Conservation (phyloP, 2,797 vertebrate species). For the Danio tinwini region DNA sequence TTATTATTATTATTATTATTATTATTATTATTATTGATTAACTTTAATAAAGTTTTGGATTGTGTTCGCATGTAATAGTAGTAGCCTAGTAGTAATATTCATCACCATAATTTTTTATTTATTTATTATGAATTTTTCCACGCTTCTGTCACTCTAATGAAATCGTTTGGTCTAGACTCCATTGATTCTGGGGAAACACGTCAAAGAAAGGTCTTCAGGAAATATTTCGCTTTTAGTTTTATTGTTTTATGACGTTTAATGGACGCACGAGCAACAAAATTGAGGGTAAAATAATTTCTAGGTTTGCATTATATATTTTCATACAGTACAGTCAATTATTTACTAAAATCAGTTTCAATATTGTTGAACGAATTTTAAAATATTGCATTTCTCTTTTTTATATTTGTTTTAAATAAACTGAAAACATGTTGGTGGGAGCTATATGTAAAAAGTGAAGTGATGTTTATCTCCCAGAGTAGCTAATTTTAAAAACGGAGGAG, state of each 20-base stretch:
- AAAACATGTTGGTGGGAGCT: background rate
- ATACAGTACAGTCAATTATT: background rate
- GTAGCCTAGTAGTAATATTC: too few species aligned
- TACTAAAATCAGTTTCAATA: background rate
- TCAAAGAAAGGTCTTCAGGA: background rate
- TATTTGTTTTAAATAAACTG: background rate
- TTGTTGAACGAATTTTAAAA: background rate
- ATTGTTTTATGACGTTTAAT: background rate
- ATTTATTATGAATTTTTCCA: too few species aligned
- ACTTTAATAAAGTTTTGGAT: too few species aligned
- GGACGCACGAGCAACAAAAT: background rate
- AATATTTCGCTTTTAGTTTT: background rate
- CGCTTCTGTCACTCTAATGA: too few species aligned
- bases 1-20: too few species aligned
- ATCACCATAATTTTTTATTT: too few species aligned
- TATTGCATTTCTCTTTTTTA: background rate
- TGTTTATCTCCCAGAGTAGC: background rate
- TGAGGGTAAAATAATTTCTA: background rate
- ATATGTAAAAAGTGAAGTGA: background rate
- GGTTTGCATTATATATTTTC: background rate
- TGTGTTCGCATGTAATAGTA: too few species aligned
- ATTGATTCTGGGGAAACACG: background rate
- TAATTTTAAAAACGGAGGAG: background rate
- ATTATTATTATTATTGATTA: too few species aligned
- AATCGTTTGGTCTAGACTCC: too few species aligned